Percentiles rank a stretch among this genome's conserved stretches.
Conservation (phyloP, 2,797 vertebrate genomes). For the Neosalanx taihuensis region DNA sequence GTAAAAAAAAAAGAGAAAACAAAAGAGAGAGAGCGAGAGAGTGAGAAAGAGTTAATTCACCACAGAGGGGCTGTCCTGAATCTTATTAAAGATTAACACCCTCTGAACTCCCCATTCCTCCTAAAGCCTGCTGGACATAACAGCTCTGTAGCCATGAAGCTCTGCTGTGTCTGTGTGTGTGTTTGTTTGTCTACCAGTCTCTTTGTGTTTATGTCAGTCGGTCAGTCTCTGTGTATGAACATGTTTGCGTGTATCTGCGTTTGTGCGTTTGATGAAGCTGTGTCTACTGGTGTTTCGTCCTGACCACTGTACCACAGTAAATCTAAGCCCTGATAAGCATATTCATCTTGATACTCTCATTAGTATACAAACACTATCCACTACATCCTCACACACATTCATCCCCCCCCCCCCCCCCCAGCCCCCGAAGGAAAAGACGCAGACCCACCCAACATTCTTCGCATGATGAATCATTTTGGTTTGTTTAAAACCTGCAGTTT, state of each 20-base stretch:
- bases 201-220: not conserved
- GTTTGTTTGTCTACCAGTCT: not conserved
- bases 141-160: slow-evolving; percentile 47
- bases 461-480: too few species aligned
- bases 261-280: not conserved
- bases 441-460: too few species aligned
- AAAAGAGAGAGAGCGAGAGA: not conserved
- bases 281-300: too few species aligned
- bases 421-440: too few species aligned
- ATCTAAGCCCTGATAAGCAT: not conserved
- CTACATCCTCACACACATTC: too few species aligned
- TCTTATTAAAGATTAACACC: slow-evolving; percentile 63
- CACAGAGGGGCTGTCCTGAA: not conserved
- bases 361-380: too few species aligned
- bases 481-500: too few species aligned
- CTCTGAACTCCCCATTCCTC: slow-evolving; percentile 44
- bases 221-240: slow-evolving; percentile 1
- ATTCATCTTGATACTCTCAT: too few species aligned
- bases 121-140: slow-evolving; percentile 46
- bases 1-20: not conserved
- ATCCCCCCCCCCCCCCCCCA: too few species aligned
- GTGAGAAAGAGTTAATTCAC: not conserved
- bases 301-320: not conserved
- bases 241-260: slow-evolving; percentile 12
- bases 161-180: slow-evolving; percentile 21